Base-by-base conservation (phyloP, 2,888 invertebrate genomes). In the Melanostoma mellinum region DNA sequence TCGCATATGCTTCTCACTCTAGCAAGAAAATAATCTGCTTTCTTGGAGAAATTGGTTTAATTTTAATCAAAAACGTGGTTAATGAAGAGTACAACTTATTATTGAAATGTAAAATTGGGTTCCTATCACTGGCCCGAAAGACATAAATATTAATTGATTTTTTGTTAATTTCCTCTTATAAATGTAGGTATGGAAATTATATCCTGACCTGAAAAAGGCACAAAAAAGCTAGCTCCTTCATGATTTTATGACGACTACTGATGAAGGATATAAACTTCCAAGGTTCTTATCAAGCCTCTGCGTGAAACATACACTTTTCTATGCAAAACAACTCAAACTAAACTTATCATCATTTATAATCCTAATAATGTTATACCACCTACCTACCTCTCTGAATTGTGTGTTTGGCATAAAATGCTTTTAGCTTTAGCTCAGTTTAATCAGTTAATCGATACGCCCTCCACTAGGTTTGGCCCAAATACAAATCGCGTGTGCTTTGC, bases 391-490 rank as follows among this genome's bases (percentile, higher is more conserved):
- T n/a, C 36, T 36, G 6, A 30, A 36, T n/a, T 6, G 60, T n/a
- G n/a, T 38, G 61, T 46, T 32, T 30, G 40, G 36, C n/a, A 68
- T 79, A 52, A 63, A 75, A 58, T 69, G 36, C 6, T 53, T 63
- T 58, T 33, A 63, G 63, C 44, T 56, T 58, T 33, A 63, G 63
- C 44, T 40, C 35, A 52, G 35, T 78, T 74, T 82, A 68, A 73
- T 82, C 82, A 78, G 73, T 82, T 82, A 82, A 82, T 82, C 82
- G 77, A 82, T 78, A 81, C 76, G 53, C 71, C 81, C 76, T 42
- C 73, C 55, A 52, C 56, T 63, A 73, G 68, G 10, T 32, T 52
- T 77, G 77, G 46, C 77, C 77, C 65, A 61, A 72, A 76, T 76
- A 44, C 36, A 58, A 69, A 77, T 82, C 77, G 82, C 82, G 82